A percentile compares a stretch with the other conserved stretches of the same genome.
phyloP scores from a whole-genome alignment of 2,113 vertebrate genomes.

The Proterorhinus semilunaris region DNA sequence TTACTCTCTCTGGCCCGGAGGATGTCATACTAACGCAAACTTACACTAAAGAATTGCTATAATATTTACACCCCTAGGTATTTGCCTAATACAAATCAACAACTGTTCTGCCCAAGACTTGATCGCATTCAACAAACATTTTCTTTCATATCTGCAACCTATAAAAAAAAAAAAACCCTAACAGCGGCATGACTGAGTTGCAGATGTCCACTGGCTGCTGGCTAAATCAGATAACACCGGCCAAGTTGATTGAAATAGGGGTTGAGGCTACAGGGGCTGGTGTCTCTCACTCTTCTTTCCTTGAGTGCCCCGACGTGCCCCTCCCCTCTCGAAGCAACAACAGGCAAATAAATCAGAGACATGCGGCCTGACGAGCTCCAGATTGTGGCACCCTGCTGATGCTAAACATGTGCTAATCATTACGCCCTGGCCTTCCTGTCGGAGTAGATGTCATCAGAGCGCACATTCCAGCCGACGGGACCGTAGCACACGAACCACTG shows the following conservation, averaged over 20 bases:
- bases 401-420: slow-evolving; percentile 76
- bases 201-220: slow-evolving; percentile 28
- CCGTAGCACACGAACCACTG: slow-evolving; percentile 50
- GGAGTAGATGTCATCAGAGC: slow-evolving; percentile 69
- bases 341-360: slow-evolving; percentile 72
- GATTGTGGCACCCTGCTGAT: slow-evolving; percentile 68
- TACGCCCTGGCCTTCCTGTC: slow-evolving; percentile 74
- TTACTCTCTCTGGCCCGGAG: no score
- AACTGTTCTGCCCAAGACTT: not conserved
- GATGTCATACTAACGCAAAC: no score
- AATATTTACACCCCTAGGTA: not conserved
- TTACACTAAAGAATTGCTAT: not conserved
- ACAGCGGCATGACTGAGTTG: slow-evolving; percentile 45
- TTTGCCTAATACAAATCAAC: not conserved
- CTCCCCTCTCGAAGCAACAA: slow-evolving; percentile 54
- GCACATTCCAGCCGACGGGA: slow-evolving; percentile 56
- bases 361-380: slow-evolving; percentile 62
- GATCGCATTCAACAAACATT: not conserved
- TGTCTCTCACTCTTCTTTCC: slow-evolving; percentile 10
- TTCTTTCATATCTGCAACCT: slow-evolving; percentile 26
- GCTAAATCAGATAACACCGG: slow-evolving; percentile 45
- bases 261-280: not conserved
- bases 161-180: slow-evolving; percentile 7
- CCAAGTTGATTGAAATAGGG: slow-evolving; percentile 27
- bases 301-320: slow-evolving; percentile 32